phyloP scores from a whole-genome alignment of 2,888 invertebrate species.

The Odiellus spinosus region DNA sequence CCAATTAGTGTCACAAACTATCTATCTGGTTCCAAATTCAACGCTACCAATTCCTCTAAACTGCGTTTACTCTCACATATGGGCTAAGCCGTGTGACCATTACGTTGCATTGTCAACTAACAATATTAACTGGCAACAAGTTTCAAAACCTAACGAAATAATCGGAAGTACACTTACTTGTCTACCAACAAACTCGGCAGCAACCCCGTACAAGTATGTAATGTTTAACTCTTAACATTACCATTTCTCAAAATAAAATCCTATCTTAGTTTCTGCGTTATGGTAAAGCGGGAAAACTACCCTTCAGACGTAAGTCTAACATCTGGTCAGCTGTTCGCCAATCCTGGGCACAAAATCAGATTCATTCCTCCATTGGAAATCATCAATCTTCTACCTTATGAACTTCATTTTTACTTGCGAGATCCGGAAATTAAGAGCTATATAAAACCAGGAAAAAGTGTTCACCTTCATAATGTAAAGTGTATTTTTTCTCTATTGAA shows the following conservation, averaged over 20 bases:
- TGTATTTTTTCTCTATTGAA: constrained; percentile 1
- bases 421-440: constrained; percentile 28
- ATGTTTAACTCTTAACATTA: background rate
- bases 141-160: constrained; percentile 35
- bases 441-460: constrained; percentile 34
- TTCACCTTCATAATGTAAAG: constrained; percentile 28
- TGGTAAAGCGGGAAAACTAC: constrained; percentile 49
- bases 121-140: constrained; percentile 44
- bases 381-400: constrained; percentile 66
- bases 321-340: background rate
- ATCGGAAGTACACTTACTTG: constrained; percentile 33
- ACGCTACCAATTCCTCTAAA: constrained; percentile 58
- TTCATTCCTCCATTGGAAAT: constrained; percentile 67
- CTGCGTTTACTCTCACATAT: constrained; percentile 55
- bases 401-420: constrained; percentile 29
- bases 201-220: background rate
- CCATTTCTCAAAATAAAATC: background rate
- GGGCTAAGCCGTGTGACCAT: constrained; percentile 47
- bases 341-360: constrained; percentile 69
- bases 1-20: constrained; percentile 4
- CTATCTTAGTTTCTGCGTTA: constrained; percentile 10
- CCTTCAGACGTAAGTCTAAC: constrained; percentile 39
- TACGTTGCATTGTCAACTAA: constrained; percentile 37
- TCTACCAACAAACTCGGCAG: constrained; percentile 19
- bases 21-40: constrained; percentile 24